Conservation (phyloP, 2,888 invertebrate species). For the Athrips mouffetella region DNA sequence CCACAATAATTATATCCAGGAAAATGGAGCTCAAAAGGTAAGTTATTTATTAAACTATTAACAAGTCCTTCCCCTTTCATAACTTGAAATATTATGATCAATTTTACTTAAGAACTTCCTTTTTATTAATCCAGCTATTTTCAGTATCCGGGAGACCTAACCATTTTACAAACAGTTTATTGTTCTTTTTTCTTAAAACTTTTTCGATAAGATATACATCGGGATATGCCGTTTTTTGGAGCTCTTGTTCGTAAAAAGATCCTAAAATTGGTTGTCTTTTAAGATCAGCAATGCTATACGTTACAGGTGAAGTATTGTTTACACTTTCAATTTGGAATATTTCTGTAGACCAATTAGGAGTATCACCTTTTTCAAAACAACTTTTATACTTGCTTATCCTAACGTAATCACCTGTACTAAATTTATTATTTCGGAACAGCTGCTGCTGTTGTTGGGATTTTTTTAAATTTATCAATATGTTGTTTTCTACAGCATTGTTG, state of each 20-base stretch:
- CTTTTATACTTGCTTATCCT: constrained; percentile 27
- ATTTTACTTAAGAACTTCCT: background rate
- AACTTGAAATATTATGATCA: background rate
- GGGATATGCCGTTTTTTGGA: too few species aligned
- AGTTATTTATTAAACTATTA: constrained; percentile 20
- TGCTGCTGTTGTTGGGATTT: too few species aligned
- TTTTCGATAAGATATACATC: too few species aligned
- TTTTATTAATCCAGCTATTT: constrained; percentile 25
- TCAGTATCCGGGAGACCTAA: constrained; percentile 17
- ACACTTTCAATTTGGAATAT: constrained; percentile 32
- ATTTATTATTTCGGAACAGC: constrained; percentile 12
- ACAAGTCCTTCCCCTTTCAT: constrained; percentile 17
- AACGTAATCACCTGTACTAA: constrained; percentile 28
- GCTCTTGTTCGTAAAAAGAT: background rate
- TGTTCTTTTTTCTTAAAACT: too few species aligned
- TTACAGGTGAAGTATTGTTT: constrained; percentile 24
- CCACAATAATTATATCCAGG: constrained; percentile 34
- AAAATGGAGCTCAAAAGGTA: constrained; percentile 28
- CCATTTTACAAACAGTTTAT: constrained; percentile 19
- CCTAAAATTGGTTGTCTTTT: constrained; percentile 2
- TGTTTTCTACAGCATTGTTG: background rate
- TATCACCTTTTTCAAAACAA: constrained; percentile 33
- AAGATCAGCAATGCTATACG: background rate
- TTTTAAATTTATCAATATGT: background rate
- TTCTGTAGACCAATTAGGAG: constrained; percentile 39